A percentile compares a stretch with the other conserved stretches of the same genome.
Evolutionary conservation across 2,888 invertebrate species (phyloP).

Genomic region (Pristionchus arcanus): DNA sequence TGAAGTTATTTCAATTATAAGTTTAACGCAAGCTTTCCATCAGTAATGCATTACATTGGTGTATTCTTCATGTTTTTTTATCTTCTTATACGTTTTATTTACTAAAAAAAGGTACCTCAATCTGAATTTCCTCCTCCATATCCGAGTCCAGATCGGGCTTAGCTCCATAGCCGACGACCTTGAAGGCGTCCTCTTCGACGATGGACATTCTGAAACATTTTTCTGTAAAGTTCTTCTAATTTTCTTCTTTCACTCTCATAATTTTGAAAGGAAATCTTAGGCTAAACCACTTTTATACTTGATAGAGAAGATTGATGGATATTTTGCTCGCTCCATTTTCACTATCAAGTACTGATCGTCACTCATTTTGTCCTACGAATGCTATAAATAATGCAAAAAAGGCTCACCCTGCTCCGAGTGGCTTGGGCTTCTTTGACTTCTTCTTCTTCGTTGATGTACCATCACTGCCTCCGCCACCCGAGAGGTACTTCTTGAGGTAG

Average conservation of each 20-base stretch:
- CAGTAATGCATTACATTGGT: no score
- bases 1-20: no score
- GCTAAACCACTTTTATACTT: no score
- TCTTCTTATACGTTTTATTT: neutral
- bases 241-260: no score
- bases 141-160: conserved; percentile 54
- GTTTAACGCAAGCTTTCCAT: no score
- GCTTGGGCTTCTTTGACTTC: conserved; percentile 52
- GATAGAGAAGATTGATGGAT: no score
- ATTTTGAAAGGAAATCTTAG: no score
- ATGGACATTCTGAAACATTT: conserved; percentile 36
- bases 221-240: neutral
- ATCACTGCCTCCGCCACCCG: conserved; percentile 39
- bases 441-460: conserved; percentile 26
- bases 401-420: conserved; percentile 38
- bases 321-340: no score
- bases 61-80: neutral
- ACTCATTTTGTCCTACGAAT: neutral
- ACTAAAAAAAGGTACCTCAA: conserved; percentile 46
- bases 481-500: conserved; percentile 33
- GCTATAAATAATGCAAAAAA: neutral
- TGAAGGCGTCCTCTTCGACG: conserved; percentile 56
- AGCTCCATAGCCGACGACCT: conserved; percentile 1
- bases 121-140: conserved; percentile 54
- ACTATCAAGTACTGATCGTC: no score